Conservation (phyloP, 2,888 invertebrate genomes). For the Tyria jacobaeae region DNA sequence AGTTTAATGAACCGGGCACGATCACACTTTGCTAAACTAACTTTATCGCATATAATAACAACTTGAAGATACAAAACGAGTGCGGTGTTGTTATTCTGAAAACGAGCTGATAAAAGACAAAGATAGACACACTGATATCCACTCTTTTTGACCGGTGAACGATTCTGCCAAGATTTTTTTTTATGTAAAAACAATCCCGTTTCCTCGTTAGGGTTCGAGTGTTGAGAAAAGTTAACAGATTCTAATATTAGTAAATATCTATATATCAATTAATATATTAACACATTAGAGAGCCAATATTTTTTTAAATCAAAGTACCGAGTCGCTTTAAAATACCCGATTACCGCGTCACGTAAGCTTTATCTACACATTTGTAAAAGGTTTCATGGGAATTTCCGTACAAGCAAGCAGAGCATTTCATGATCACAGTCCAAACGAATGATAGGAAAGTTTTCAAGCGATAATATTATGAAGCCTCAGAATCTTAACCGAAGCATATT, state of each 20-base stretch:
- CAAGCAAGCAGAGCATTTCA: conserved; percentile 25
- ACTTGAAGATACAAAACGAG: background rate
- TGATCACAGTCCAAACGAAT: conserved; percentile 17
- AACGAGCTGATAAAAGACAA: background rate
- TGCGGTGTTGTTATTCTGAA: background rate
- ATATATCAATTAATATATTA: no score
- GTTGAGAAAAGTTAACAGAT: no score
- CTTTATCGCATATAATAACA: background rate
- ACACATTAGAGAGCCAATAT: no score
- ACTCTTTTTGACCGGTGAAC: background rate
- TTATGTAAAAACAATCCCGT: background rate
- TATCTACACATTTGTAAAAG: conserved; percentile 14
- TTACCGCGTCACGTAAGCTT: no score
- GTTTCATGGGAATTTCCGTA: conserved; percentile 38
- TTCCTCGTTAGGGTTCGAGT: no score
- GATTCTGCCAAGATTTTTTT: background rate
- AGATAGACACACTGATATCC: background rate
- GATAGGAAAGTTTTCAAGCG: conserved; percentile 25
- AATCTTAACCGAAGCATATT: background rate
- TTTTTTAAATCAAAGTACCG: no score
- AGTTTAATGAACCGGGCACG: background rate
- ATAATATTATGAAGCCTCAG: conserved; percentile 4
- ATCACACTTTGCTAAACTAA: background rate
- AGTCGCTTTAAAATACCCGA: no score
- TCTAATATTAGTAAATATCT: no score